Evolutionary conservation across 2,113 vertebrate species (phyloP).

Genomic region (Falco punctatus): DNA sequence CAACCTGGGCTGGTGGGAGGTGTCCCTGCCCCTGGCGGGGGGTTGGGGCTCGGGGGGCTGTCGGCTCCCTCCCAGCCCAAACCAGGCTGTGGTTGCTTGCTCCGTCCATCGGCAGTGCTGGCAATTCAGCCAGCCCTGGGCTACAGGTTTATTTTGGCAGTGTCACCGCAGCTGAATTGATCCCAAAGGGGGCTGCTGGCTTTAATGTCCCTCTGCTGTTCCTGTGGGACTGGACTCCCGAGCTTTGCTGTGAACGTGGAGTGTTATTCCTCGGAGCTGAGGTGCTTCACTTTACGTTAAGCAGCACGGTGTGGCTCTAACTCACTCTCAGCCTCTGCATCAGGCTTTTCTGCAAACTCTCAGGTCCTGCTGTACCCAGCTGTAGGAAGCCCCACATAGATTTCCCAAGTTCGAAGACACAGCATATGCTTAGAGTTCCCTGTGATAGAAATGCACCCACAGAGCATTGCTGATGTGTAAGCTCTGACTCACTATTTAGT

Average conservation of each 20-base stretch:
- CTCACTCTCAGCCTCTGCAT: background rate
- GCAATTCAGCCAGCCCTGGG: background rate
- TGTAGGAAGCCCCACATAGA: background rate
- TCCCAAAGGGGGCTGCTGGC: background rate
- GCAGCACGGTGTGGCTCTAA: background rate
- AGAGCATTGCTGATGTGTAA: background rate
- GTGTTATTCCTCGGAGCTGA: background rate
- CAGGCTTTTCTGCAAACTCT: background rate
- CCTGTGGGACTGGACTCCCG: background rate
- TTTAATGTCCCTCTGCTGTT: background rate
- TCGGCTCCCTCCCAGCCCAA: background rate
- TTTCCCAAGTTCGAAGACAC: background rate
- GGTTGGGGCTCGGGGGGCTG: background rate
- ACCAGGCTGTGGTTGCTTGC: no score
- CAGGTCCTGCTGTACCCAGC: background rate
- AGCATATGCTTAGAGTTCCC: background rate
- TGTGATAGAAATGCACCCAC: background rate
- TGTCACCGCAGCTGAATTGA: background rate
- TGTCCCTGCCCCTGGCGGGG: background rate
- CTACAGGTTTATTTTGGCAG: background rate
- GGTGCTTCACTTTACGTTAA: background rate
- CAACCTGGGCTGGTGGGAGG: accelerated
- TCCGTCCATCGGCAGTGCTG: background rate
- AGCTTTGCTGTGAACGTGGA: no score
- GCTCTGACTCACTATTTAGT: background rate